phyloP scores from a whole-genome alignment of 2,113 vertebrate genomes.

The Rattus norvegicus region DNA sequence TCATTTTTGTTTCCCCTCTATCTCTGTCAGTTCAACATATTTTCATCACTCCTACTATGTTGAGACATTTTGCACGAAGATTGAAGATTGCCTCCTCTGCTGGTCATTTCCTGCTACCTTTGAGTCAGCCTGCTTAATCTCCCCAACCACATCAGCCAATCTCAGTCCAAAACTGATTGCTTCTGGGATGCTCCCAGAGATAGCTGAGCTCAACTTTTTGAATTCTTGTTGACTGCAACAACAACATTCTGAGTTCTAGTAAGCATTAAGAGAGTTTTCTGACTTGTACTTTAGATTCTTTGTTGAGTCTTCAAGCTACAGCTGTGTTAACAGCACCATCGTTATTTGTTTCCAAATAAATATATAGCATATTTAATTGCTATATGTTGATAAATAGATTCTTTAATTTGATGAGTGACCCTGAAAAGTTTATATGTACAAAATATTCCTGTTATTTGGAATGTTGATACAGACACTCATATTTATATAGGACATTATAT shows the following conservation, averaged over 20 bases:
- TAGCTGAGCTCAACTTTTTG: neutral
- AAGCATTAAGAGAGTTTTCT: conserved; percentile 3
- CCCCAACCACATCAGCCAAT: neutral
- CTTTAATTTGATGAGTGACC: neutral
- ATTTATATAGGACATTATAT: neutral
- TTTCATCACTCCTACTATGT: neutral
- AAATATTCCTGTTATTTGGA: neutral
- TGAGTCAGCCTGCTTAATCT: neutral
- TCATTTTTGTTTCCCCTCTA: neutral
- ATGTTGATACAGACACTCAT: neutral
- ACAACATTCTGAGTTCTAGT: neutral
- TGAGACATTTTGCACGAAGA: neutral
- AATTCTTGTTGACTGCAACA: neutral
- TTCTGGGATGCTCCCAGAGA: neutral
- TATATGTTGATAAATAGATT: neutral
- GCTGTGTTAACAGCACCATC: neutral
- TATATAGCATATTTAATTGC: neutral
- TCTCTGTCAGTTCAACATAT: conserved; percentile 2
- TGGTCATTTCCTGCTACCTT: neutral
- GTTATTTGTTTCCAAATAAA: conserved; percentile 24
- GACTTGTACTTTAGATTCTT: neutral
- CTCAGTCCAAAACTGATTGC: conserved; percentile 10
- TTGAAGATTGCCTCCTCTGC: neutral
- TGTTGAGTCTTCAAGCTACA: neutral
- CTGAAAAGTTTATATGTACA: neutral